These are phyloP conservation scores for Ormia ochracea DNA, from an alignment of 2,888 invertebrate genomes.

Conservation along the genomic window DNA sequence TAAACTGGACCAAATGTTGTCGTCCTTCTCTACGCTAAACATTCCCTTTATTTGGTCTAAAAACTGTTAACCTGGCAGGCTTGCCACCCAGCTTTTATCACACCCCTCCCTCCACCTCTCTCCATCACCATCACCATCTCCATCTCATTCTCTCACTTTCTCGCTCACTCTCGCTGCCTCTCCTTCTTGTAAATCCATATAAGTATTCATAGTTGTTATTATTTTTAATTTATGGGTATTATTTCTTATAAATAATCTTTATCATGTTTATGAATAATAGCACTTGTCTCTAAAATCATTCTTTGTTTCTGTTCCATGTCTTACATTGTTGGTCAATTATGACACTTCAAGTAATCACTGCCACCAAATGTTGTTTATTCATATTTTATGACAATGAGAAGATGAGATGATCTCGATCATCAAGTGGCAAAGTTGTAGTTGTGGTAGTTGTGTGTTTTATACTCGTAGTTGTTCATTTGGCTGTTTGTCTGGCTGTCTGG, in stretches of 20 bases:
- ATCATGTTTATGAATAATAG: conserved; percentile 70
- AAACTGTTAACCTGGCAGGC: too few relatives aligned
- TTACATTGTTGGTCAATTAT: conserved; percentile 72
- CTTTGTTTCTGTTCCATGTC: conserved; percentile 32
- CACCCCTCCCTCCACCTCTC: neutral
- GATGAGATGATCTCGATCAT: conserved; percentile 56
- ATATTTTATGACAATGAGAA: conserved; percentile 57
- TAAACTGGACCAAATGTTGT: too few relatives aligned
- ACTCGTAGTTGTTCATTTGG: conserved; percentile 56
- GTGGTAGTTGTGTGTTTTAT: conserved; percentile 46
- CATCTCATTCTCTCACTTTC: neutral
- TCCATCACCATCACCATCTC: neutral
- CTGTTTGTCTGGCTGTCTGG: conserved; percentile 39
- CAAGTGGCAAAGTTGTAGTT: conserved; percentile 56
- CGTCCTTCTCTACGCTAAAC: too few relatives aligned
- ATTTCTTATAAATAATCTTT: conserved; percentile 62
- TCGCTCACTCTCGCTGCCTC: neutral
- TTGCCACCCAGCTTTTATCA: conserved; percentile 56
- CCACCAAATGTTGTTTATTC: conserved; percentile 62
- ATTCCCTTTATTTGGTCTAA: too few relatives aligned
- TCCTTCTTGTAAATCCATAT: conserved; percentile 24
- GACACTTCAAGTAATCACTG: conserved; percentile 75
- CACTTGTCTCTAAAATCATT: conserved; percentile 72
- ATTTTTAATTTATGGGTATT: conserved; percentile 52
- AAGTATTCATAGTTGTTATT: conserved; percentile 19